Evolutionary conservation across 2,888 invertebrate species (phyloP).

Genomic region (Leptopterna dolabrata): DNA sequence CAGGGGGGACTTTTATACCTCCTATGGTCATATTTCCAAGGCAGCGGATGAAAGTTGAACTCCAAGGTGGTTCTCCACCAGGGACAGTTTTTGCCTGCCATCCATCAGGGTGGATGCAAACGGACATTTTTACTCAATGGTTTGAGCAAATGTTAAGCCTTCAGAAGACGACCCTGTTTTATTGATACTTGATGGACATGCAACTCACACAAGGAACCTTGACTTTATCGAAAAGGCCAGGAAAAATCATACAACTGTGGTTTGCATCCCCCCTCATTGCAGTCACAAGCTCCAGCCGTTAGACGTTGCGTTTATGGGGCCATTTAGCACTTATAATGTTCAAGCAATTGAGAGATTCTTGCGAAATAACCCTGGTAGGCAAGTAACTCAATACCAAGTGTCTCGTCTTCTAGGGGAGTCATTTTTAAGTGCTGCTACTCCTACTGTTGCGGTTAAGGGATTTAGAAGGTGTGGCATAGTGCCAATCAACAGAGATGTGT

Average conservation of each 20-base stretch:
- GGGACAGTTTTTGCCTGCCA: slow-evolving; percentile 63
- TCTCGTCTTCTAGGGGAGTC: slow-evolving; percentile 62
- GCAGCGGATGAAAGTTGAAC: slow-evolving; percentile 64
- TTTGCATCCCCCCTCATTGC: slow-evolving; percentile 60
- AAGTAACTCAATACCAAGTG: slow-evolving; percentile 63
- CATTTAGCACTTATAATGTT: slow-evolving; percentile 63
- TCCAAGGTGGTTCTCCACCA: slow-evolving; percentile 63
- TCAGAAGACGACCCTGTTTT: not conserved
- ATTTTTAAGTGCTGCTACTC: slow-evolving; percentile 62
- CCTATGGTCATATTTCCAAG: slow-evolving; percentile 65
- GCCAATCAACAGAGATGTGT: slow-evolving; percentile 59
- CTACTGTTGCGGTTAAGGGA: slow-evolving; percentile 63
- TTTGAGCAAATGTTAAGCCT: not conserved
- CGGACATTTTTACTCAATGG: not conserved
- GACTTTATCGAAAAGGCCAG: not conserved
- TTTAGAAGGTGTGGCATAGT: slow-evolving; percentile 61
- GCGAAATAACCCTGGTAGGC: slow-evolving; percentile 62
- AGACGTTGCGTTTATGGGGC: slow-evolving; percentile 63
- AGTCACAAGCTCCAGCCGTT: slow-evolving; percentile 63
- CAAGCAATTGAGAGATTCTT: slow-evolving; percentile 62
- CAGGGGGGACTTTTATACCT: slow-evolving; percentile 65
- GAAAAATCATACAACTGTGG: not conserved
- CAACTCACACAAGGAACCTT: slow-evolving; percentile 34
- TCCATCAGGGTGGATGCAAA: slow-evolving; percentile 65
- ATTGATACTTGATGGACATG: slow-evolving; percentile 9